phyloP scores from a whole-genome alignment of 2,113 vertebrate species.

The Zootoca vivipara region DNA sequence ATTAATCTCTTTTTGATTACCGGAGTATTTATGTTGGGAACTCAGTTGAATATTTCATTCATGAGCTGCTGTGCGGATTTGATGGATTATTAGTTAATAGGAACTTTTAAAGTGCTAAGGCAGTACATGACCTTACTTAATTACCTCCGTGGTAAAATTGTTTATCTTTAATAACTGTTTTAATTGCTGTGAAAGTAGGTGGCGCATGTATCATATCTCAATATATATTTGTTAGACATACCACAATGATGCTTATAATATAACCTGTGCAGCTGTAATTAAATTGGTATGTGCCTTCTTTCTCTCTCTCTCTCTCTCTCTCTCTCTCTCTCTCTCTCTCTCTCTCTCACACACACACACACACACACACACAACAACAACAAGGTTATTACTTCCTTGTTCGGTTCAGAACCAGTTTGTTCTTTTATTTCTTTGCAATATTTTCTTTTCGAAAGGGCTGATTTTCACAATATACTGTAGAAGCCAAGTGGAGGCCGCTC shows the following conservation, averaged over 20 bases:
- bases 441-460: neutral
- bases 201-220: neutral
- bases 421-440: neutral
- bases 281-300: neutral
- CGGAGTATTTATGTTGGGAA: constrained; percentile 29
- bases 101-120: constrained; percentile 30
- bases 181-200: constrained; percentile 34
- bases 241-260: neutral
- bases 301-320: too few relatives aligned
- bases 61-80: constrained; percentile 21
- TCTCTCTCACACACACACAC: too few relatives aligned
- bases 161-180: constrained; percentile 37
- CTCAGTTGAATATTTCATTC: constrained; percentile 36
- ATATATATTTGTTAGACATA: neutral
- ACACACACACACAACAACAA: too few relatives aligned
- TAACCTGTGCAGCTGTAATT: neutral
- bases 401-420: neutral
- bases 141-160: constrained; percentile 23
- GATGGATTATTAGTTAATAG: constrained; percentile 33
- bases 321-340: too few relatives aligned
- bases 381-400: neutral
- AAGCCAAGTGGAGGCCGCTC: neutral
- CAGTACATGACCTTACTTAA: constrained; percentile 33
- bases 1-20: constrained; percentile 41
- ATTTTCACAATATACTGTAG: neutral